Evolutionary conservation across 2,113 vertebrate species (phyloP).

Genomic region (Athene cunicularia): DNA sequence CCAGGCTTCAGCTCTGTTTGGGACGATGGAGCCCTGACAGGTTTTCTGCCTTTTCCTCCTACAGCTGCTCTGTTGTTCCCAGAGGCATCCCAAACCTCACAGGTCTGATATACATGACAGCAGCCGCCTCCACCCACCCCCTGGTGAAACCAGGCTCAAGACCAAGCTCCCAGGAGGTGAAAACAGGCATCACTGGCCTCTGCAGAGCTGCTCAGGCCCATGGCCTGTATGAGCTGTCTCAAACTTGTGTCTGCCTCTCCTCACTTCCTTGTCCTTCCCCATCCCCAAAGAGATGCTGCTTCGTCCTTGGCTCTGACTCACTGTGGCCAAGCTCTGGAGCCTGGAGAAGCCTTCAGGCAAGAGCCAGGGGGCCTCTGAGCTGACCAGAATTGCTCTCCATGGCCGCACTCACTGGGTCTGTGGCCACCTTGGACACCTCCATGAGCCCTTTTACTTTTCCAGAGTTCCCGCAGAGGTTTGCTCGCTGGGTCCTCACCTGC

Average conservation of each 20-base stretch:
- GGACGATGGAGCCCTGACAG: background rate
- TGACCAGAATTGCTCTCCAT: background rate
- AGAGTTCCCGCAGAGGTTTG: background rate
- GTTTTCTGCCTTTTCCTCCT: background rate
- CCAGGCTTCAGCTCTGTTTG: too few relatives aligned
- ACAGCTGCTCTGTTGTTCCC: background rate
- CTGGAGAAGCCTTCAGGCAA: too few relatives aligned
- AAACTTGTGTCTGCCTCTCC: background rate
- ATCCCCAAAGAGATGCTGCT: background rate
- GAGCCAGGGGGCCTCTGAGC: background rate
- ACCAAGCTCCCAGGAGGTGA: background rate
- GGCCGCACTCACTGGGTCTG: background rate
- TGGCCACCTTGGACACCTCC: background rate
- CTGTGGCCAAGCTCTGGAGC: background rate
- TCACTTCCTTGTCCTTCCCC: background rate
- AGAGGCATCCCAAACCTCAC: background rate
- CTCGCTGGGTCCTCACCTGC: background rate
- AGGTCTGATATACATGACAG: fast-evolving
- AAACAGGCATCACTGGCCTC: fast-evolving
- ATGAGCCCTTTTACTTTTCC: background rate
- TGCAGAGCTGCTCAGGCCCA: background rate
- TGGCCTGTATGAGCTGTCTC: background rate
- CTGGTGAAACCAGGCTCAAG: background rate
- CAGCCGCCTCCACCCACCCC: background rate
- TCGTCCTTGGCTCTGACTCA: background rate